Conservation (phyloP, 1,140 invertebrate genomes). For the Brachystomella parvula region DNA sequence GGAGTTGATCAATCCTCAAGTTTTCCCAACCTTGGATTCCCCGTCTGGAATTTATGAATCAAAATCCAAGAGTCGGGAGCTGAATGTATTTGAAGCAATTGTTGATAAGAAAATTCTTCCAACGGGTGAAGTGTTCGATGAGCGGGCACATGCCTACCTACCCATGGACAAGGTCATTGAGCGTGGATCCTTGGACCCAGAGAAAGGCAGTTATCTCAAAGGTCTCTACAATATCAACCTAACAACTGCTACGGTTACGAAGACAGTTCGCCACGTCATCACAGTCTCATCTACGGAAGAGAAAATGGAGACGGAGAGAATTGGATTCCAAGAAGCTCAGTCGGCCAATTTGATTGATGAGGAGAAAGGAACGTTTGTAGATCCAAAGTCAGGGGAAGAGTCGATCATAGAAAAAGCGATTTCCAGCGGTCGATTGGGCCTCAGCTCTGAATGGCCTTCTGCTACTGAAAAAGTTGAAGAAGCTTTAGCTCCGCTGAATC, state of each 20-base stretch:
- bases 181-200: constrained; percentile 69
- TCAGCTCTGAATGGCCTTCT: not conserved
- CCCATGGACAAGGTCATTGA: constrained; percentile 78
- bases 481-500: constrained; percentile 39
- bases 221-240: constrained; percentile 74
- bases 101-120: constrained; percentile 73
- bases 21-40: constrained; percentile 21
- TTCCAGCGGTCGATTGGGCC: constrained; percentile 15
- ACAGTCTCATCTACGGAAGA: constrained; percentile 59
- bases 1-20: constrained; percentile 28
- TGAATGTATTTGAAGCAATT: constrained; percentile 77
- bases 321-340: constrained; percentile 48
- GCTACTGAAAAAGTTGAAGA: not conserved
- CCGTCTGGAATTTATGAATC: constrained; percentile 28
- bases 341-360: constrained; percentile 79
- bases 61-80: constrained; percentile 47
- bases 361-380: constrained; percentile 64
- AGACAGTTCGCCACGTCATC: constrained; percentile 62
- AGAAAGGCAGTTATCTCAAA: constrained; percentile 74
- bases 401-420: constrained; percentile 76
- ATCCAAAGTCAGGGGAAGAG: constrained; percentile 63
- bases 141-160: constrained; percentile 62
- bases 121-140: constrained; percentile 74
- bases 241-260: constrained; percentile 72
- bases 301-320: constrained; percentile 39